These are phyloP conservation scores for Selene dorsalis DNA, from an alignment of 2,797 vertebrate species.

Conservation along the genomic window DNA sequence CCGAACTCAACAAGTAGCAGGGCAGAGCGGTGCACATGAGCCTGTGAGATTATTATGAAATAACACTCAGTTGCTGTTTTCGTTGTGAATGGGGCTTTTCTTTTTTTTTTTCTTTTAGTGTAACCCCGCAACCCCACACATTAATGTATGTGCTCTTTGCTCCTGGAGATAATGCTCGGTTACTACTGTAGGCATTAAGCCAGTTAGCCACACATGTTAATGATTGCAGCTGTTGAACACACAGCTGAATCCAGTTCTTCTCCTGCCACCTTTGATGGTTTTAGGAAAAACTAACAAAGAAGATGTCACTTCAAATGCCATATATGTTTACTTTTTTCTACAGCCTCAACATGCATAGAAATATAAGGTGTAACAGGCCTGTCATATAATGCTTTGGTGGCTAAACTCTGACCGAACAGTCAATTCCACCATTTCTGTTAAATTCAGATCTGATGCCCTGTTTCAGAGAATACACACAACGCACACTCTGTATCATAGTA, in stretches of 20 bases:
- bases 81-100: background rate
- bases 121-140: background rate
- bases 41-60: background rate
- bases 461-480: conserved; percentile 1
- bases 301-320: background rate
- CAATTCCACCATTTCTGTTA: background rate
- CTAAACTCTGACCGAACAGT: background rate
- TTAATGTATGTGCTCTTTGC: background rate
- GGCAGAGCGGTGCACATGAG: background rate
- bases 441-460: background rate
- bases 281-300: background rate
- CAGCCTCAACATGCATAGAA: conserved; percentile 1
- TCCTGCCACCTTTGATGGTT: background rate
- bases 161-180: background rate
- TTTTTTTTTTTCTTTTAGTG: background rate
- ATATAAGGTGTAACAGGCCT: background rate
- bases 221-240: background rate
- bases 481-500: background rate
- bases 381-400: background rate
- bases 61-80: background rate
- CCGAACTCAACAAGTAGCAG: background rate
- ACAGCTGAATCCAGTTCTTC: background rate
- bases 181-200: background rate
- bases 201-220: background rate
- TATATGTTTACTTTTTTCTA: background rate